phyloP scores from a whole-genome alignment of 2,797 vertebrate species.

The Cossypha polioptera region DNA sequence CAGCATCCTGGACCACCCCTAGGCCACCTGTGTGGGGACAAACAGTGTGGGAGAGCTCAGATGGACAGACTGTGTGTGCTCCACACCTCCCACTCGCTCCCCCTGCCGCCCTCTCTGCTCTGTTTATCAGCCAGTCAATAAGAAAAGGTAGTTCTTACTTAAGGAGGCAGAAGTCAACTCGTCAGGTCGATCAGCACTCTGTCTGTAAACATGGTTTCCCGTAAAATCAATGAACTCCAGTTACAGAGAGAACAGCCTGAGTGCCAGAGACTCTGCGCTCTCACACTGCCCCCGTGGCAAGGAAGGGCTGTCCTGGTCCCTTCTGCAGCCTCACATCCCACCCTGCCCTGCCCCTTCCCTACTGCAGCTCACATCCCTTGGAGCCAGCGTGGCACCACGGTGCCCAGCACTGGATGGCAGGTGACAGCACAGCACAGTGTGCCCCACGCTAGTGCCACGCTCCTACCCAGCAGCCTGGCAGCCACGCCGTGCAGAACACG shows the following conservation, averaged over 20 bases:
- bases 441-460: accelerated
- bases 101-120: constrained; percentile 49
- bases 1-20: neutral
- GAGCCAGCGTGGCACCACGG: accelerated
- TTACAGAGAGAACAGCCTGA: constrained; percentile 79
- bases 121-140: constrained; percentile 86
- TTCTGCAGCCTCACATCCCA: neutral
- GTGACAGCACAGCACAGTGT: accelerated
- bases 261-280: neutral
- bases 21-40: accelerated
- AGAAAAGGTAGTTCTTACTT: constrained; percentile 88
- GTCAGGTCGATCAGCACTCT: constrained; percentile 98
- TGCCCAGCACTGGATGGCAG: accelerated
- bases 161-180: constrained; percentile 98
- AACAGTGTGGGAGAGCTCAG: neutral
- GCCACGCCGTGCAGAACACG: accelerated
- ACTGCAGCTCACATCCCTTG: too few relatives aligned
- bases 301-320: neutral
- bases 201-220: constrained; percentile 99
- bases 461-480: neutral
- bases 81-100: neutral
- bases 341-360: too few relatives aligned
- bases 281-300: neutral
- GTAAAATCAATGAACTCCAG: constrained; percentile 99
- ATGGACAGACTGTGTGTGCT: neutral